Conservation (phyloP, 1,140 invertebrate species). For the Drosophila kurseongensis region DNA sequence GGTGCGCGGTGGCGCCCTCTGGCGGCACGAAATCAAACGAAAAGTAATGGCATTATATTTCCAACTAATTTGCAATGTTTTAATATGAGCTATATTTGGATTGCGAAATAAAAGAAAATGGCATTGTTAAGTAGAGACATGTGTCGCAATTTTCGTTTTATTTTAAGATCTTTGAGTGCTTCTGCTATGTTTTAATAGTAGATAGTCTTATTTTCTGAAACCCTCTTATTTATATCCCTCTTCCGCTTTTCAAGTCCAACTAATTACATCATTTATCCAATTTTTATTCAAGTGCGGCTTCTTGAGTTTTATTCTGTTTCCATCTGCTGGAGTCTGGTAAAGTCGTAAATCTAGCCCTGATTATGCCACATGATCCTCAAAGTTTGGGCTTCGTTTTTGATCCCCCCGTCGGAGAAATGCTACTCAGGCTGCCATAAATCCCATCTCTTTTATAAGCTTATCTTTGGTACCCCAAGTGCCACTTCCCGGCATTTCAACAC, state of each 20-base stretch:
- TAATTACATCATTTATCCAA: constrained; percentile 6
- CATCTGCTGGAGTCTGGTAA: constrained; percentile 1
- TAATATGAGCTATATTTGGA: constrained; percentile 7
- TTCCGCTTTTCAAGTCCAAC: constrained; percentile 8
- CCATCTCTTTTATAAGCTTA: constrained; percentile 24
- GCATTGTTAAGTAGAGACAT: background rate
- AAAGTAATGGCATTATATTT: constrained; percentile 27
- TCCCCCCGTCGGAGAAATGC: background rate
- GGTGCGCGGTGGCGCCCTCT: constrained; percentile 7
- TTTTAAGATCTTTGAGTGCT: background rate
- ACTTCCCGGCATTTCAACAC: constrained; percentile 74
- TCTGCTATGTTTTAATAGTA: background rate
- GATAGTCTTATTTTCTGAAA: background rate
- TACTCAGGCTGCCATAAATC: constrained; percentile 13
- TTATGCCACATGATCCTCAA: constrained; percentile 36
- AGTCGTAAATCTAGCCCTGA: constrained; percentile 33
- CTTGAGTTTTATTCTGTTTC: constrained; percentile 9
- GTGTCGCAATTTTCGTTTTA: background rate
- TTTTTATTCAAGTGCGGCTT: constrained; percentile 11
- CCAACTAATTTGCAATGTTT: constrained; percentile 31
- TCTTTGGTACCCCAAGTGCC: constrained; percentile 55
- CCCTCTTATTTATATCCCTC: background rate
- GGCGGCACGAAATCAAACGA: constrained; percentile 31
- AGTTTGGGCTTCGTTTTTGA: background rate
- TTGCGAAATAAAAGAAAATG: background rate